Conservation (phyloP, 2,797 vertebrate genomes). For the Otolemur crassicaudatus region DNA sequence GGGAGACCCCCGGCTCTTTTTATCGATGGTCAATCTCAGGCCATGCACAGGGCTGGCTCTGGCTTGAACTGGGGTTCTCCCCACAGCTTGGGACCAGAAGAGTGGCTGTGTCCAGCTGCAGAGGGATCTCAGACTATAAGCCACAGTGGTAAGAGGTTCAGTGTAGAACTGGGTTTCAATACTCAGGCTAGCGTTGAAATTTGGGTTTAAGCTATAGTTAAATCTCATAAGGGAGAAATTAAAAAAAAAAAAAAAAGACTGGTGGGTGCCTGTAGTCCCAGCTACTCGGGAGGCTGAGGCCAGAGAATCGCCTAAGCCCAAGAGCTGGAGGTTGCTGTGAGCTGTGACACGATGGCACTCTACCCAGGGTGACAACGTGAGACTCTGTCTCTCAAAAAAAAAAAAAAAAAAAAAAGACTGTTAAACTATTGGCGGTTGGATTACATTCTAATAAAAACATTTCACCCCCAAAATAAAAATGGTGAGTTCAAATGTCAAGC, state of each 20-base stretch:
- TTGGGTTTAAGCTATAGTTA: not conserved
- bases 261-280: no score
- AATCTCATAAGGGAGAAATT: not conserved
- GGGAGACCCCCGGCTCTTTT: not conserved
- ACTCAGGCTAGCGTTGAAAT: not conserved
- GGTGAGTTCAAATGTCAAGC: slow-evolving; percentile 18
- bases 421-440: not conserved
- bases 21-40: not conserved
- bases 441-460: slow-evolving; percentile 49
- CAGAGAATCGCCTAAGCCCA: no score
- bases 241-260: slow-evolving; percentile 10
- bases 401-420: slow-evolving; percentile 18
- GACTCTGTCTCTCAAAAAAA: not conserved
- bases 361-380: no score
- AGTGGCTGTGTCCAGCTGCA: not conserved
- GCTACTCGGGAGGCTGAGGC: no score
- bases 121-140: not conserved
- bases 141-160: not conserved
- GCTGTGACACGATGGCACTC: no score
- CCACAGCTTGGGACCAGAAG: not conserved
- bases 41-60: not conserved
- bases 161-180: not conserved
- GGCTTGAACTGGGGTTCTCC: not conserved
- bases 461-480: slow-evolving; percentile 31
- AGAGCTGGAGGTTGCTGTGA: no score